These are phyloP conservation scores for Rhyacophila brunnea DNA, from an alignment of 1,140 invertebrate species.

Conservation along the genomic window DNA sequence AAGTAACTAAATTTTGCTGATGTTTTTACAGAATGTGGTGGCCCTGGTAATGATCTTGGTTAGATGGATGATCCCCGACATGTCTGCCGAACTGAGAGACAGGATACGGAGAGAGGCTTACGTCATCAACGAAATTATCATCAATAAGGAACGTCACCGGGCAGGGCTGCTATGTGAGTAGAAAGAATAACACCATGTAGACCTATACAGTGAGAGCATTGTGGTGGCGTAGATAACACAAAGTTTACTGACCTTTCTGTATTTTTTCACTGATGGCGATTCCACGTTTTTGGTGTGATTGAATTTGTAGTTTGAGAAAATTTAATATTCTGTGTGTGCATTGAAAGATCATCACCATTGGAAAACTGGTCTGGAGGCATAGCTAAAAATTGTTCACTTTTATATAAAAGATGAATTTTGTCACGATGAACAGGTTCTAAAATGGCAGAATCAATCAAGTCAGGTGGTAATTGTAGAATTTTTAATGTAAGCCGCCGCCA, in stretches of 20 bases:
- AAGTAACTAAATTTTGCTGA: too few species aligned
- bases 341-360: too few species aligned
- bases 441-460: too few species aligned
- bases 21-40: slow-evolving; percentile 77
- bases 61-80: slow-evolving; percentile 84
- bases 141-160: slow-evolving; percentile 71
- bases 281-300: not conserved
- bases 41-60: slow-evolving; percentile 80
- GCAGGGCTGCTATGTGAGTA: slow-evolving; percentile 45
- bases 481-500: too few species aligned
- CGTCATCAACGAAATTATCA: slow-evolving; percentile 87
- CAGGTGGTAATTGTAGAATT: too few species aligned
- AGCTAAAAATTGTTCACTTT: too few species aligned
- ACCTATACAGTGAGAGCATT: not conserved
- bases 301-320: not conserved
- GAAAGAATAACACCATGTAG: not conserved
- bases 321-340: too few species aligned
- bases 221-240: not conserved
- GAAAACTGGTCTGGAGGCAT: too few species aligned
- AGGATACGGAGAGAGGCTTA: slow-evolving; percentile 82
- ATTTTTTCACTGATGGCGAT: not conserved
- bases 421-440: too few species aligned
- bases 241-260: not conserved
- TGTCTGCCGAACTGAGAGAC: slow-evolving; percentile 72
- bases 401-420: too few species aligned